Percentiles rank a stretch among this genome's conserved stretches.
Conservation (phyloP, 2,113 vertebrate genomes). For the Poecile atricapillus region DNA sequence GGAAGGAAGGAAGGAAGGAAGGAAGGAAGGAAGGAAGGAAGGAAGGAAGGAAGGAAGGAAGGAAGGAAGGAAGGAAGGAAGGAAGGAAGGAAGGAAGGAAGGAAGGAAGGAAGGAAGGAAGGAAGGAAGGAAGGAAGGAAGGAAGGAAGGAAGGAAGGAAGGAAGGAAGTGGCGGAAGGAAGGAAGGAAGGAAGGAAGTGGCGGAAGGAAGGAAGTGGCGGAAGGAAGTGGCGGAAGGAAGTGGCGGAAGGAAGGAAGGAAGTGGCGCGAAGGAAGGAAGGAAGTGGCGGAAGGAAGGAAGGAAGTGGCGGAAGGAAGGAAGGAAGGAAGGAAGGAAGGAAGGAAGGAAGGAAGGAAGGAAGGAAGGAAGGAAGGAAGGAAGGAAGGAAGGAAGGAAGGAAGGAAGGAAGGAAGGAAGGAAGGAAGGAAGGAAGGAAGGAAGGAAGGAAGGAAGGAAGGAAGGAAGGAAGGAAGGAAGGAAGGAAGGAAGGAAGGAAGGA, state of each 20-base stretch:
- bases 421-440: rapidly evolving
- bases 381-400: no score
- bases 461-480: not conserved
- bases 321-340: not conserved
- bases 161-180: rapidly evolving
- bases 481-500: not conserved
- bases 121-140: not conserved
- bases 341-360: not conserved
- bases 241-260: rapidly evolving
- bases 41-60: rapidly evolving
- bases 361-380: not conserved
- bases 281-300: rapidly evolving
- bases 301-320: rapidly evolving
- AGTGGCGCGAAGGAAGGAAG: rapidly evolving
- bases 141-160: no score
- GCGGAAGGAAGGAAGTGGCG: not conserved
- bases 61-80: rapidly evolving
- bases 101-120: not conserved
- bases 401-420: no score
- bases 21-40: no score
- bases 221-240: no score
- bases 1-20: not conserved
- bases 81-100: not conserved
- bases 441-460: no score
- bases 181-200: rapidly evolving